phyloP scores from a whole-genome alignment of 2,113 vertebrate species.

The Baryphthengus martii region DNA sequence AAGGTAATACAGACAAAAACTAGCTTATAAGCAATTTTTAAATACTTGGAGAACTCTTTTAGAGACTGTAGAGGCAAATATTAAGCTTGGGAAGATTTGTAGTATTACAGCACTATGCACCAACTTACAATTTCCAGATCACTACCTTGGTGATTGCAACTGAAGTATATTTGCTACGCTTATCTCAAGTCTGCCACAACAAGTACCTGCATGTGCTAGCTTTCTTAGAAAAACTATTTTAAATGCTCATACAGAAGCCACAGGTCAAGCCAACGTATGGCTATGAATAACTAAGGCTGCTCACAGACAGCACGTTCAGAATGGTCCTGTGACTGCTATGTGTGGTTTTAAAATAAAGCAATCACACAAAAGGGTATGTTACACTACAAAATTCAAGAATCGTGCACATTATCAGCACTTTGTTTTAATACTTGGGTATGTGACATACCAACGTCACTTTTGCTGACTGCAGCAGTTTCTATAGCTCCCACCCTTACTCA shows the following conservation, averaged over 20 bases:
- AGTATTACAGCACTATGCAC: not conserved
- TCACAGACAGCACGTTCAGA: not conserved
- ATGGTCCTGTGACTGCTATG: rapidly evolving
- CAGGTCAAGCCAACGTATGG: not conserved
- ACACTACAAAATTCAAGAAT: not conserved
- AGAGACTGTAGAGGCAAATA: not conserved
- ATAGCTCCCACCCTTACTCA: not conserved
- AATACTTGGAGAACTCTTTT: not conserved
- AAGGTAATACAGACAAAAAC: not conserved
- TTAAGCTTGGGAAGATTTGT: not conserved
- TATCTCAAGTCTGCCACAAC: not conserved
- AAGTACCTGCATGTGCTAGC: rapidly evolving
- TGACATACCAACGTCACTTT: not conserved
- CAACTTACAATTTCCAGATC: not conserved
- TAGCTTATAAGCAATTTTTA: not conserved
- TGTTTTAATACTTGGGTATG: not conserved
- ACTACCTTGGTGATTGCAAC: not conserved
- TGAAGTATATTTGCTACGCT: not conserved
- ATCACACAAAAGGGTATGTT: not conserved
- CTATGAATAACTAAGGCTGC: not conserved
- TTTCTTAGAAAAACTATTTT: not conserved
- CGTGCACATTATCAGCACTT: not conserved
- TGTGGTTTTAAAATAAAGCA: not conserved
- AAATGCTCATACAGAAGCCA: not conserved
- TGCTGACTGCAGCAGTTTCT: not conserved